phyloP scores from a whole-genome alignment of 1,140 invertebrate genomes.

The Contarinia nasturtii region DNA sequence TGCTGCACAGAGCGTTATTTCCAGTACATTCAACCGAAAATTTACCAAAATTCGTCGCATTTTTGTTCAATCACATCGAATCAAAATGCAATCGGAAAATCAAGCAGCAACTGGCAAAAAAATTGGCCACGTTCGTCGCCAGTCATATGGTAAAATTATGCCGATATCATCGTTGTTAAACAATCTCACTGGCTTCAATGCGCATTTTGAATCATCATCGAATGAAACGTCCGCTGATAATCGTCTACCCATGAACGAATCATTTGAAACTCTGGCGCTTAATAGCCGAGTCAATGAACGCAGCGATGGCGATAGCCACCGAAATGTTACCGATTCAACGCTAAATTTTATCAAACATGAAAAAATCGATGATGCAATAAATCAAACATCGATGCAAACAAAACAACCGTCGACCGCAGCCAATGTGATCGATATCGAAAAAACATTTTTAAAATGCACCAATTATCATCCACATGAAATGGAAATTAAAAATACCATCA shows the following conservation, averaged over 20 bases:
- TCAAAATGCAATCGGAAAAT: too few relatives aligned
- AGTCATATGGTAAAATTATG: slow-evolving; percentile 20
- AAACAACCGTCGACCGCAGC: too few relatives aligned
- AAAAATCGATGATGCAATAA: background rate
- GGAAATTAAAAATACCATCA: background rate
- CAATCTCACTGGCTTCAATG: slow-evolving; percentile 8
- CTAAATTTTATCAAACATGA: slow-evolving; percentile 1
- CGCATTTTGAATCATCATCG: background rate
- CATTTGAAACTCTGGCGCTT: background rate
- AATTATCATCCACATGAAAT: background rate
- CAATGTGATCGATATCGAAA: background rate
- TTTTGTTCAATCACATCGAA: too few relatives aligned
- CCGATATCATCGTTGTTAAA: slow-evolving; percentile 17
- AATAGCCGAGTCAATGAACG: slow-evolving; percentile 4
- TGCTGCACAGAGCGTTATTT: too few relatives aligned
- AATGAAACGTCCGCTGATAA: background rate
- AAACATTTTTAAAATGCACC: background rate
- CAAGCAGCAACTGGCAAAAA: slow-evolving; percentile 6
- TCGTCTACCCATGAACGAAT: background rate
- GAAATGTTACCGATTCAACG: too few relatives aligned
- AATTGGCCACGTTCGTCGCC: slow-evolving; percentile 15
- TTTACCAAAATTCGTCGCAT: too few relatives aligned
- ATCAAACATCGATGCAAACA: background rate
- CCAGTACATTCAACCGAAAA: too few relatives aligned
- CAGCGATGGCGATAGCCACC: background rate